Evolutionary conservation across 2,888 invertebrate genomes (phyloP).

Genomic region (Lycocerus yunnanus): DNA sequence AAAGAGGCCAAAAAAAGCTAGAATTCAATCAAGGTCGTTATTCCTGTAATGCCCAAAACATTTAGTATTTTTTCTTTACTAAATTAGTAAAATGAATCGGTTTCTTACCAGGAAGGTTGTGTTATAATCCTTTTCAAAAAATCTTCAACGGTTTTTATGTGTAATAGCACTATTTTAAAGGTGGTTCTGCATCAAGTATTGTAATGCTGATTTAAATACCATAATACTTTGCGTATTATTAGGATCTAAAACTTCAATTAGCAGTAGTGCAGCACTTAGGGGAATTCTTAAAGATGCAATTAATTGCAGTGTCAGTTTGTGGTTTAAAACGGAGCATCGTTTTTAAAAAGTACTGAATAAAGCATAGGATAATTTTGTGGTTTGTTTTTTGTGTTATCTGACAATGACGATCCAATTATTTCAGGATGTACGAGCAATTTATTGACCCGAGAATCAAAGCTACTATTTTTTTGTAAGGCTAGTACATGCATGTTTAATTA

Average conservation of each 20-base stretch:
- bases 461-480: not conserved
- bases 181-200: not conserved
- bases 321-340: not conserved
- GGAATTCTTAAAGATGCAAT: not conserved
- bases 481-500: not conserved
- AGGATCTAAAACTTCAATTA: not conserved
- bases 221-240: not conserved
- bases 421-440: not conserved
- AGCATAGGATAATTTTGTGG: not conserved
- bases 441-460: not conserved
- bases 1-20: no score
- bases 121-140: no score
- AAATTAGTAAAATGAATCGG: no score
- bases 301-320: not conserved
- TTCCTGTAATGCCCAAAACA: no score
- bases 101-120: no score
- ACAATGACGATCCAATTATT: not conserved
- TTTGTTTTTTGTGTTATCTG: not conserved
- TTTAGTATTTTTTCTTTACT: no score
- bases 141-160: no score
- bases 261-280: not conserved
- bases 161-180: no score
- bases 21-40: no score
- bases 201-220: not conserved
- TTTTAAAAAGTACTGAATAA: not conserved